Evolutionary conservation across 2,888 invertebrate species (phyloP).

Genomic region (Lingula anatina): DNA sequence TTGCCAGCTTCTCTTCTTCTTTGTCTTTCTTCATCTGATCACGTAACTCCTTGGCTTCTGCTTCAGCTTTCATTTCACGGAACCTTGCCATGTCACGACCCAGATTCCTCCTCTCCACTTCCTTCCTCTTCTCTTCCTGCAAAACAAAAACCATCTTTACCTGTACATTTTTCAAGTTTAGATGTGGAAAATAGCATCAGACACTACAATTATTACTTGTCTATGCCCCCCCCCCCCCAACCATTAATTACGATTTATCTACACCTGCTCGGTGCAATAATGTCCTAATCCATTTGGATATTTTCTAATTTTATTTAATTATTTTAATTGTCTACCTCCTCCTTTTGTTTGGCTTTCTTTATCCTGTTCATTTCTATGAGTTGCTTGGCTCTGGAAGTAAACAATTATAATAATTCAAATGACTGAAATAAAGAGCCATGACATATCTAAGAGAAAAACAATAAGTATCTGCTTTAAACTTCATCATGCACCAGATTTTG

Average conservation of each 20-base stretch:
- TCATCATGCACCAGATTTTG: too few species aligned
- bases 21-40: constrained; percentile 73
- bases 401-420: too few species aligned
- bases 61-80: constrained; percentile 70
- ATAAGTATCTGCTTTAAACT: too few species aligned
- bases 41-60: constrained; percentile 67
- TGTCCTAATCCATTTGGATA: too few species aligned
- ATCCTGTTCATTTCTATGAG: constrained; percentile 64
- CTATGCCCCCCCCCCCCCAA: too few species aligned
- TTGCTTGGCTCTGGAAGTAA: constrained; percentile 56
- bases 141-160: constrained; percentile 4
- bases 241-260: too few species aligned
- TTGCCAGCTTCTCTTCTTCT: constrained; percentile 67
- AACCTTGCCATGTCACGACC: constrained; percentile 68
- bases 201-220: too few species aligned
- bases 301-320: too few species aligned
- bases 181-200: too few species aligned
- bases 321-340: constrained; percentile 62
- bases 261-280: too few species aligned
- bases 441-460: too few species aligned
- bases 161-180: constrained; percentile 23
- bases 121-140: constrained; percentile 55
- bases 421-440: too few species aligned
- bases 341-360: constrained; percentile 65
- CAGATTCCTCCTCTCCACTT: constrained; percentile 68